Conservation (phyloP, 2,797 vertebrate genomes). For the Diplodus sargus region DNA sequence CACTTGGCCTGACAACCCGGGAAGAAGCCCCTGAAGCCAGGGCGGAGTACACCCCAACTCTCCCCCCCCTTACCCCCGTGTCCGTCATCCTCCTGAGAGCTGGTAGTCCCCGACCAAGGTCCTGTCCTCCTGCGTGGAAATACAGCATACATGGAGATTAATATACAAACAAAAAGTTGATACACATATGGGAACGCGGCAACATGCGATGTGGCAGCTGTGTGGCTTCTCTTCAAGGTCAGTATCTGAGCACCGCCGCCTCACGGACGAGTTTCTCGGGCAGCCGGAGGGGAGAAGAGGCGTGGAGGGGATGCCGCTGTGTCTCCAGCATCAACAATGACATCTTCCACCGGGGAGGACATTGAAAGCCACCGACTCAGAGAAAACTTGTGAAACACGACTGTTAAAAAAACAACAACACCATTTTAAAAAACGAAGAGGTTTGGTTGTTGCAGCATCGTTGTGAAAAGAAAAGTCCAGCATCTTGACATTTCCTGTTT, state of each 20-base stretch:
- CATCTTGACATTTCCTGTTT: conserved; percentile 64
- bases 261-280: conserved; percentile 44
- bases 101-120: conserved; percentile 30
- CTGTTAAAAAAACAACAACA: not conserved
- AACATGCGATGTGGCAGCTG: conserved; percentile 61
- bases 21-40: conserved; percentile 20
- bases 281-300: conserved; percentile 33
- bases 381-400: conserved; percentile 39
- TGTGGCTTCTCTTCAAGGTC: conserved; percentile 74
- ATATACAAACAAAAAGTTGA: conserved; percentile 58
- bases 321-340: conserved; percentile 66
- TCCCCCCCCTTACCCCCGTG: too few relatives aligned
- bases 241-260: conserved; percentile 55
- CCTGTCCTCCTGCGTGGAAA: conserved; percentile 43
- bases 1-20: conserved; percentile 20
- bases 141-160: conserved; percentile 49
- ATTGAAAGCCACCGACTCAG: conserved; percentile 20
- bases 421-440: accelerated
- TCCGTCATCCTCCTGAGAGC: not conserved
- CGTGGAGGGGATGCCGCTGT: conserved; percentile 61
- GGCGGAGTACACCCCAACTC: conserved; percentile 1
- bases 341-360: conserved; percentile 54
- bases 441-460: not conserved
- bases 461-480: not conserved
- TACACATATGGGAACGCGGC: not conserved